Evolutionary conservation across 2,888 invertebrate genomes (phyloP).

Genomic region (Nemotelus pantherinus): DNA sequence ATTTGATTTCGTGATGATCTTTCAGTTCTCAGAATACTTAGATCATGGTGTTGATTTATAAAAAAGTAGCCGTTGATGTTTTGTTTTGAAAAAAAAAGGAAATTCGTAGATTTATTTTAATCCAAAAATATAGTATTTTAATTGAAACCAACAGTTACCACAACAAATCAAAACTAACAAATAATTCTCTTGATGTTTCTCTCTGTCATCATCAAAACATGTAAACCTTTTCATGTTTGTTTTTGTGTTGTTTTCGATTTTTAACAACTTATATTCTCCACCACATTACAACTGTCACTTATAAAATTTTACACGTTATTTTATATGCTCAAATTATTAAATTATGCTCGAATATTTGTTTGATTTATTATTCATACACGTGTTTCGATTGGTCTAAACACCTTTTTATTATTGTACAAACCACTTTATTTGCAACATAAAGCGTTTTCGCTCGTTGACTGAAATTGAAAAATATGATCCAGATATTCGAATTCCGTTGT

Average conservation of each 20-base stretch:
- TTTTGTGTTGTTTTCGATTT: constrained; percentile 8
- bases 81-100: background rate
- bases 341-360: too few species aligned
- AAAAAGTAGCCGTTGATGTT: constrained; percentile 28
- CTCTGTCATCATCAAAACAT: constrained; percentile 16
- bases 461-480: constrained; percentile 65
- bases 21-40: constrained; percentile 48
- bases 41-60: constrained; percentile 46
- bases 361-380: too few species aligned
- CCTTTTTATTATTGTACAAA: background rate
- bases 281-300: background rate
- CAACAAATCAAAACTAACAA: constrained; percentile 32
- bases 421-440: background rate
- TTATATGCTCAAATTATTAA: background rate
- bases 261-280: background rate
- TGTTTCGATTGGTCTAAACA: too few species aligned
- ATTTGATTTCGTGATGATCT: background rate
- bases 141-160: constrained; percentile 37
- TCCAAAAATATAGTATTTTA: constrained; percentile 28
- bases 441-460: constrained; percentile 67
- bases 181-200: constrained; percentile 16
- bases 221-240: background rate
- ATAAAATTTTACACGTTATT: background rate
- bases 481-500: constrained; percentile 71
- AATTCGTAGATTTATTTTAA: background rate